Conservation (phyloP, 2,797 vertebrate species). For the Nyctalus aviator region DNA sequence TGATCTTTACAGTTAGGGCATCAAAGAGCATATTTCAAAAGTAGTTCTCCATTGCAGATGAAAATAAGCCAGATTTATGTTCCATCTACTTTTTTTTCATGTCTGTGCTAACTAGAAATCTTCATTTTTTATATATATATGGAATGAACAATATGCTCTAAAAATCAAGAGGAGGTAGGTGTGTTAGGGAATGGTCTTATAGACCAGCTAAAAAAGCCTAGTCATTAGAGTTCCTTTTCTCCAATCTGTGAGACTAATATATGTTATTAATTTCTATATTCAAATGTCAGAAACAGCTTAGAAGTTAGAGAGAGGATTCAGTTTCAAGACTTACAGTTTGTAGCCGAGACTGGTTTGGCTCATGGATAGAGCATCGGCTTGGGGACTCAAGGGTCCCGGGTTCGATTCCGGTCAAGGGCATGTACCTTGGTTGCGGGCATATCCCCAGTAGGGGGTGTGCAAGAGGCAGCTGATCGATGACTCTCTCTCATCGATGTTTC, state of each 20-base stretch:
- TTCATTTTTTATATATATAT: conserved; percentile 15
- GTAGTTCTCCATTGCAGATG: background rate
- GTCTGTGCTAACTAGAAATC: background rate
- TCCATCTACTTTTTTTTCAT: background rate
- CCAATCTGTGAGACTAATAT: background rate
- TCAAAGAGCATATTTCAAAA: conserved; percentile 36
- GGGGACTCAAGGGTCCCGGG: too few species aligned
- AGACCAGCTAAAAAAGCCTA: background rate
- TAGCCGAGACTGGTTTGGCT: too few species aligned
- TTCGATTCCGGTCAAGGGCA: too few species aligned
- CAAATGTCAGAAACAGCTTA: conserved; percentile 16
- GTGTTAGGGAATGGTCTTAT: background rate
- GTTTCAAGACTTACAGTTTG: conserved; percentile 28
- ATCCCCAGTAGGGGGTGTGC: too few species aligned
- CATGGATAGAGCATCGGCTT: too few species aligned
- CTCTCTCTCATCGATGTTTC: too few species aligned
- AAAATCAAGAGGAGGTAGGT: conserved; percentile 22
- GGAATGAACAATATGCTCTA: conserved; percentile 3
- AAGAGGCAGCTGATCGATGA: too few species aligned
- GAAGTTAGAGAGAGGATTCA: conserved; percentile 33
- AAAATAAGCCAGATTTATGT: conserved; percentile 25
- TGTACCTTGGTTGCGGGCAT: too few species aligned
- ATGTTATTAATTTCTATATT: background rate
- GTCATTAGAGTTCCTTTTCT: conserved; percentile 11
- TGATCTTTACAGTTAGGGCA: conserved; percentile 12